A percentile compares a stretch with the other conserved stretches of the same genome.
These are phyloP conservation scores for Teleopsis dalmanni DNA, from an alignment of 1,140 invertebrate species.

Conservation along the genomic window DNA sequence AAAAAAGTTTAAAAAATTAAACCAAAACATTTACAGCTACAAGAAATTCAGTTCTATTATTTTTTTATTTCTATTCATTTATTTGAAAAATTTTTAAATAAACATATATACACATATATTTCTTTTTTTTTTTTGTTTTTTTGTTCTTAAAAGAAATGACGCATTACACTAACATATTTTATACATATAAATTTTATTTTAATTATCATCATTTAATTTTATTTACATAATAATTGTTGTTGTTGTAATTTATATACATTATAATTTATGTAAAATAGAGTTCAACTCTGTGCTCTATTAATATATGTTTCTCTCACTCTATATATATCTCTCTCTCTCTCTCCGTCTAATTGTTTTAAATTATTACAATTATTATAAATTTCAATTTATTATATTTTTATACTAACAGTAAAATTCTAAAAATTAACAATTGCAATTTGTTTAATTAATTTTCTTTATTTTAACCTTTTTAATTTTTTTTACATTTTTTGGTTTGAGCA, in stretches of 20 bases:
- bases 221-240: slow-evolving; percentile 3
- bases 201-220: too few relatives aligned
- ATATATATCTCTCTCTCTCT: slow-evolving; percentile 4
- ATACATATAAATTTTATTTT: too few relatives aligned
- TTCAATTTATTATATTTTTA: background rate
- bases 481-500: background rate
- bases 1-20: slow-evolving; percentile 11
- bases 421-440: too few relatives aligned
- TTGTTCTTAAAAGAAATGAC: slow-evolving; percentile 4
- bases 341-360: slow-evolving; percentile 2
- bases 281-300: slow-evolving; percentile 1
- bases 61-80: too few relatives aligned
- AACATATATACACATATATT: slow-evolving; percentile 3
- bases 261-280: background rate
- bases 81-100: slow-evolving; percentile 15
- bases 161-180: too few relatives aligned
- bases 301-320: slow-evolving; percentile 3
- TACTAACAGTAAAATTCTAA: slow-evolving; percentile 7
- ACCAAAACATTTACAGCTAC: slow-evolving; percentile 8
- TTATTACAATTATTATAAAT: background rate
- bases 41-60: too few relatives aligned
- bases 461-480: background rate
- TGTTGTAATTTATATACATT: background rate
- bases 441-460: background rate
- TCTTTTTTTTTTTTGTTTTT: slow-evolving; percentile 1